Evolutionary conservation across 2,888 invertebrate species (phyloP), one percentile per base, ranked within the genome.

Genomic region (Sialis lutaria): DNA sequence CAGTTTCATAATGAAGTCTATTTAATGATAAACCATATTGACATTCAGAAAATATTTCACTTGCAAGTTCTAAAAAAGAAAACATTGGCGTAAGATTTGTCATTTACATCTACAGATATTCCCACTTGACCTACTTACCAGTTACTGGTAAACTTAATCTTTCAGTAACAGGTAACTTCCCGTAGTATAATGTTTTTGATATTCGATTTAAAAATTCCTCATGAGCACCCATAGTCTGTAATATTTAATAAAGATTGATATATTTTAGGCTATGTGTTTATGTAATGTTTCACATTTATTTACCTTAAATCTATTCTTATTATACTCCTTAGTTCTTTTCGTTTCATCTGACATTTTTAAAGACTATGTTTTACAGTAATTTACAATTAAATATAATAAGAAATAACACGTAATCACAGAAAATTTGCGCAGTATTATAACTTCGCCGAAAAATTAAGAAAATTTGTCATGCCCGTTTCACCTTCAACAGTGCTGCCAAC

Each of bases 151-250:
- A 67, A 59, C 83, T 82, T 52, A 87, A 70, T 51, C 82, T 72
- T 53, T 79, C 80, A 50, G 77, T 73, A 48, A 70, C 68, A n/a
- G 84, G 81, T 51, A 83, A 70, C 60, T 79, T 76, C 49, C 90
- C 88, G 67, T 89, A 95, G 63, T 92, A 91, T 45, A 95, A 69
- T 3, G 90, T 84, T 65, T 92, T 91, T 12, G 80, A 79, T 56
- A 95, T 83, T 55, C 93, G 73, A 56, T 81, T 75, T 52, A 88
- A 68, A 59, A 91, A 86, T 55, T 81, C 79, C 50, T 79, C 76
- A 61, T 90, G 85, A 58, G 81, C 75, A 33, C 74, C 75, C 64
- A 79, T 68, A 50, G 67, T 68, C 79, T 80, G 63, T 10, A 66
- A 67, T 55, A 53, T 52, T 54, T 7, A 48, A 52, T n/a, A 41